These are phyloP conservation scores for Tethya wilhelma DNA, from an alignment of 37 sponge, comb jelly and placozoan species.

Conservation along the genomic window DNA sequence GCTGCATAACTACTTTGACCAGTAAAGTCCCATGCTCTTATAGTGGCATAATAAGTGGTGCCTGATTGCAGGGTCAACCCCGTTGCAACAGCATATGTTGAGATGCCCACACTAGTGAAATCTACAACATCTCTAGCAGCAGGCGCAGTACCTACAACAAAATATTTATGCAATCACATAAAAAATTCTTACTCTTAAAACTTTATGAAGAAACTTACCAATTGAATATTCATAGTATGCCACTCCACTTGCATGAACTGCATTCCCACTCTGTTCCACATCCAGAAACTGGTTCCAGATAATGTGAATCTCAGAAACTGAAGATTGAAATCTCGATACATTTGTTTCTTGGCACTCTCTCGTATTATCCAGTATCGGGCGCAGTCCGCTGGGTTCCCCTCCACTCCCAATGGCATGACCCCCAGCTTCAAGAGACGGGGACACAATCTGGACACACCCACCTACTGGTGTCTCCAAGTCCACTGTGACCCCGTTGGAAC, in stretches of 20 bases:
- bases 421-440: not conserved
- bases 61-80: slow-evolving; percentile 52
- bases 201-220: slow-evolving; percentile 33
- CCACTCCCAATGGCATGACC: slow-evolving; percentile 13
- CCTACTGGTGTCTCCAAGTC: slow-evolving; percentile 61
- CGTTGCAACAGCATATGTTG: slow-evolving; percentile 35
- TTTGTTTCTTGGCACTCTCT: not conserved
- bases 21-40: slow-evolving; percentile 56
- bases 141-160: slow-evolving; percentile 38
- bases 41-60: slow-evolving; percentile 66
- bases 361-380: not conserved
- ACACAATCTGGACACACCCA: slow-evolving; percentile 46
- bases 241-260: slow-evolving; percentile 41
- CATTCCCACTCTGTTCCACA: slow-evolving; percentile 34
- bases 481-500: slow-evolving; percentile 73
- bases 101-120: slow-evolving; percentile 63
- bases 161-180: not conserved
- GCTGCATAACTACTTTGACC: slow-evolving; percentile 17
- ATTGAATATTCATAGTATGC: slow-evolving; percentile 74
- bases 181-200: not conserved
- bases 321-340: slow-evolving; percentile 44
- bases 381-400: not conserved
- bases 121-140: slow-evolving; percentile 32
- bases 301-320: slow-evolving; percentile 52
- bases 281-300: slow-evolving; percentile 64